phyloP scores from a whole-genome alignment of 1,140 invertebrate genomes.

The Leptinotarsa lineolata region DNA sequence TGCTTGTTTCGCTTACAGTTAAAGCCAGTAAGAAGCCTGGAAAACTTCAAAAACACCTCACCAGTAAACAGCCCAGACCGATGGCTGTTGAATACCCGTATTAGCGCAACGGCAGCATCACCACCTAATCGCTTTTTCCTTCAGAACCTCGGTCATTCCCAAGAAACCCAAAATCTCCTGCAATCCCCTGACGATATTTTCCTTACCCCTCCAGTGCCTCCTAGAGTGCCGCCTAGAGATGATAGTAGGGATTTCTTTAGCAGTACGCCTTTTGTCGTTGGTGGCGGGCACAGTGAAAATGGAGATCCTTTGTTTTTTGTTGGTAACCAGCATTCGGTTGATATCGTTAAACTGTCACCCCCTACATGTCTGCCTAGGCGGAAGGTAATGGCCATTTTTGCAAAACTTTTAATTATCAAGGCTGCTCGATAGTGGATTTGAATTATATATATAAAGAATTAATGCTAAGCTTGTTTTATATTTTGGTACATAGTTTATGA shows the following conservation, averaged over 20 bases:
- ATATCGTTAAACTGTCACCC: slow-evolving; percentile 55
- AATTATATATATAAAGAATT: too few relatives aligned
- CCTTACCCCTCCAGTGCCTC: slow-evolving; percentile 38
- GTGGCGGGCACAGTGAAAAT: slow-evolving; percentile 53
- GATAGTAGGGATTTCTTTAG: slow-evolving; percentile 47
- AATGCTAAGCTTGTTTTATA: too few relatives aligned
- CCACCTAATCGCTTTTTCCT: slow-evolving; percentile 42
- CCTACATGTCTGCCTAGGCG: slow-evolving; percentile 49
- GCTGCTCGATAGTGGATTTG: too few relatives aligned
- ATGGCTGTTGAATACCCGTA: slow-evolving; percentile 47
- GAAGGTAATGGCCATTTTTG: slow-evolving; percentile 43
- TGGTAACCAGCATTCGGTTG: slow-evolving; percentile 51
- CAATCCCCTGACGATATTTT: slow-evolving; percentile 52
- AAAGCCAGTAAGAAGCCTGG: slow-evolving; percentile 65
- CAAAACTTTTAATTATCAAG: too few relatives aligned
- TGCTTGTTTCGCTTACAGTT: slow-evolving; percentile 57
- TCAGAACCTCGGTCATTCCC: slow-evolving; percentile 31
- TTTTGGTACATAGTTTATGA: too few relatives aligned
- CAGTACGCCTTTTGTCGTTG: slow-evolving; percentile 53
- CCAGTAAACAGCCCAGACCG: slow-evolving; percentile 53
- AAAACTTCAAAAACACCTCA: slow-evolving; percentile 61
- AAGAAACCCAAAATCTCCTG: slow-evolving; percentile 50
- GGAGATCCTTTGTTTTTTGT: slow-evolving; percentile 55
- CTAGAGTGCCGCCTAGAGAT: slow-evolving; percentile 26
- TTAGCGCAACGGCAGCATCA: slow-evolving; percentile 37